A percentile compares a stretch with the other conserved stretches of the same genome.
phyloP scores from a whole-genome alignment of 2,888 invertebrate species.

The Chloromyia formosa region DNA sequence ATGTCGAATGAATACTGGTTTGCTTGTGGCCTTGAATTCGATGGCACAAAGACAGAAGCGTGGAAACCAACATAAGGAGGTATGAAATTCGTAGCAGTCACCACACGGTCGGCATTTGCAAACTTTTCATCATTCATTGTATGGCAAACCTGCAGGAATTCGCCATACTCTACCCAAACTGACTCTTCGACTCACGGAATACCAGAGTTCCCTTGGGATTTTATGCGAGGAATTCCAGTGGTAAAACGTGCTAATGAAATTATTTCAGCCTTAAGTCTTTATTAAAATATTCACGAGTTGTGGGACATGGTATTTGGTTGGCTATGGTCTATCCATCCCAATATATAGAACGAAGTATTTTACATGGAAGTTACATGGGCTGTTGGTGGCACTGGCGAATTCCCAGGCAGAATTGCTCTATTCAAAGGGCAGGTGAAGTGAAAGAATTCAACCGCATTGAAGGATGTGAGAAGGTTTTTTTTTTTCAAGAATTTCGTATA shows the following conservation, averaged over 20 bases:
- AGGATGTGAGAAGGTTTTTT: background rate
- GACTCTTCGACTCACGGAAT: background rate
- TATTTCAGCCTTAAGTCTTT: constrained; percentile 43
- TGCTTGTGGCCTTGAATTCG: background rate
- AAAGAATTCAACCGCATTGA: no score
- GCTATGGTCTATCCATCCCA: background rate
- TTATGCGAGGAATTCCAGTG: constrained; percentile 43
- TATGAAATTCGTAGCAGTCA: constrained; percentile 19
- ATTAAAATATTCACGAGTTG: constrained; percentile 44
- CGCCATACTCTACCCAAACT: constrained; percentile 7
- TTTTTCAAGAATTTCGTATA: no score
- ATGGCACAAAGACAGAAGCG: constrained; percentile 21
- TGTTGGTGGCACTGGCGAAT: no score
- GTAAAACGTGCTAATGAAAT: constrained; percentile 45
- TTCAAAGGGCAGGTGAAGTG: no score
- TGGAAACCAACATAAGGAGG: background rate
- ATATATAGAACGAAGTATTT: no score
- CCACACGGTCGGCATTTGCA: constrained; percentile 14
- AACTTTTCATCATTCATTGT: constrained; percentile 30
- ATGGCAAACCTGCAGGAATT: constrained; percentile 26
- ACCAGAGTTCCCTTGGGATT: constrained; percentile 35
- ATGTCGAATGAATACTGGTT: background rate
- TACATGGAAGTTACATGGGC: no score
- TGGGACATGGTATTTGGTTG: constrained; percentile 22
- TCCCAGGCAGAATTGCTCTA: no score